A percentile compares a stretch with the other conserved stretches of the same genome.
Evolutionary conservation across 2,888 invertebrate genomes (phyloP).

Genomic region (Tolmerus cingulatus): DNA sequence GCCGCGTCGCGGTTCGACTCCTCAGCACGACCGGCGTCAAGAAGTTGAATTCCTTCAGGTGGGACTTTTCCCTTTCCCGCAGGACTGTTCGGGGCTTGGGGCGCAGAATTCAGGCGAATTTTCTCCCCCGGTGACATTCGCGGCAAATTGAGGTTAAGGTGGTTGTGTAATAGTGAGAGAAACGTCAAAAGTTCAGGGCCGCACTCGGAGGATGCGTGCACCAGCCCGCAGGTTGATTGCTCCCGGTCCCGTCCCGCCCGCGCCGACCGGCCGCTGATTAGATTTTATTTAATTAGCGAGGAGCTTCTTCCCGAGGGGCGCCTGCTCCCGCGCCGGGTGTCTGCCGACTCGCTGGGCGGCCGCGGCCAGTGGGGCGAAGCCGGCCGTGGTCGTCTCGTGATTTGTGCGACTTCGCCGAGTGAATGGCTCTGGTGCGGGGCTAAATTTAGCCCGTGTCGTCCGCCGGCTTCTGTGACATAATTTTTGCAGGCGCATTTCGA

Average conservation of each 20-base stretch:
- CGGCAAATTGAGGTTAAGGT: slow-evolving; percentile 42
- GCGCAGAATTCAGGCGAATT: neutral
- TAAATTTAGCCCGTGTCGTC: neutral
- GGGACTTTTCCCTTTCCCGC: neutral
- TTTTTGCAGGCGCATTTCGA: neutral
- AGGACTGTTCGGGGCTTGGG: neutral
- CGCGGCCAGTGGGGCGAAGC: neutral
- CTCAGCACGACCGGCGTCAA: slow-evolving; percentile 36
- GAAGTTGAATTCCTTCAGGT: slow-evolving; percentile 23
- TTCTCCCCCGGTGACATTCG: neutral
- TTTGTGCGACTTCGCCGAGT: neutral
- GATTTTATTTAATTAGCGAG: neutral
- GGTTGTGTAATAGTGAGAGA: slow-evolving; percentile 43
- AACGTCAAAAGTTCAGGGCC: slow-evolving; percentile 16
- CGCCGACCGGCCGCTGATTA: neutral
- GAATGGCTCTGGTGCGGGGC: neutral
- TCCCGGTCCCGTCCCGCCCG: too few species aligned
- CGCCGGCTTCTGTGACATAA: neutral
- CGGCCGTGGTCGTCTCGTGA: neutral
- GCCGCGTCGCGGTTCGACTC: neutral
- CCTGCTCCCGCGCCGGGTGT: neutral
- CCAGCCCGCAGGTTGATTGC: neutral
- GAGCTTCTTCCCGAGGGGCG: neutral
- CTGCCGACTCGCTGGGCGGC: neutral
- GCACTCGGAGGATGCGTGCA: slow-evolving; percentile 5